A percentile compares a stretch with the other conserved stretches of the same genome.
Conservation (phyloP, 2,113 vertebrate genomes). For the Nymphicus hollandicus region DNA sequence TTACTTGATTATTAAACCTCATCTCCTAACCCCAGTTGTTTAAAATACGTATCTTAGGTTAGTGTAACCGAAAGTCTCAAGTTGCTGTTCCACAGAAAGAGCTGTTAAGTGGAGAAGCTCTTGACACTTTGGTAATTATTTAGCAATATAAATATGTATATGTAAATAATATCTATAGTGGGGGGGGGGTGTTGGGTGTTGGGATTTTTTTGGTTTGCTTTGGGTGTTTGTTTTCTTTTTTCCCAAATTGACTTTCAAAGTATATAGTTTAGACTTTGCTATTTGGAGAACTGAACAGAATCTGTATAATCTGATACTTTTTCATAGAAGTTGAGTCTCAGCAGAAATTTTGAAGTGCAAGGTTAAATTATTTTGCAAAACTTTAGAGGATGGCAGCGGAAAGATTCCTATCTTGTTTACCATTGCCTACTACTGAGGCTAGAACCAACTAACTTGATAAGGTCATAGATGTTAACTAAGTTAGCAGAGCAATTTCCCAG, state of each 20-base stretch:
- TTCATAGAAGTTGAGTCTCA: not conserved
- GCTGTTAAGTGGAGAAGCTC: not conserved
- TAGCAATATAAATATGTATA: not conserved
- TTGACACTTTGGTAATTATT: not conserved
- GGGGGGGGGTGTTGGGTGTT: not conserved
- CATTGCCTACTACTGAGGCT: not conserved
- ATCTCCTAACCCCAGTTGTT: not conserved
- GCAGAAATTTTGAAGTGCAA: not conserved
- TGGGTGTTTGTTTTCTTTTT: not conserved
- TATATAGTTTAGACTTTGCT: not conserved
- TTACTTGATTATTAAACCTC: not conserved
- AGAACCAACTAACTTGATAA: not conserved
- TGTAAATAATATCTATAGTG: not conserved
- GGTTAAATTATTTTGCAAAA: not conserved
- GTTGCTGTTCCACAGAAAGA: not conserved
- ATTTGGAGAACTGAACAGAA: not conserved
- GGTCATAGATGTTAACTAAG: not conserved
- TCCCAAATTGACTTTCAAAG: not conserved
- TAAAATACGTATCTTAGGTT: not conserved
- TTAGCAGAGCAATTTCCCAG: not conserved
- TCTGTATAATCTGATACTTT: not conserved
- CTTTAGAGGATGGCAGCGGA: not conserved
- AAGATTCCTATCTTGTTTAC: not conserved
- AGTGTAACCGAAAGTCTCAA: not conserved
- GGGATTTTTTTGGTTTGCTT: not conserved